Base-by-base conservation (phyloP, 2,888 invertebrate genomes). In the Lymantria dispar region DNA sequence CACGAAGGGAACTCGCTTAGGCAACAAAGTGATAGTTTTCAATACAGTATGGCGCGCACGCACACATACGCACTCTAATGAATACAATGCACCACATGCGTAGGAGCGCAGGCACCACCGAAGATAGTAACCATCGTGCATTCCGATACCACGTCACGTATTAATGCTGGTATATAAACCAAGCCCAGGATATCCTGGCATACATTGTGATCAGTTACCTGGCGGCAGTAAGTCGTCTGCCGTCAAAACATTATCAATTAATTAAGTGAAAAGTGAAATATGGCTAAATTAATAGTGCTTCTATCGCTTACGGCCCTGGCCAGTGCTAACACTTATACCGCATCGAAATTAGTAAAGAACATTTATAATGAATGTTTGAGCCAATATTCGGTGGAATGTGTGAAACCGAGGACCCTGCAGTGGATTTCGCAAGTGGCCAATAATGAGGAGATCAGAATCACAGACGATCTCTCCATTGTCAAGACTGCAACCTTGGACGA, bases 391-490 rank as follows among this genome's bases (percentile, higher is more conserved):
- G 89, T 94, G 58, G 92, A 93, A 70, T 97, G 97, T 85, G 94
- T 95, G 48, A 95, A 95, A 71, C 96, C 96, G 8, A 95, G 95
- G 81, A 93, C 96, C 43, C 80, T 96, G 73, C 92, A 94, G 61
- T 96, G 96, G 94, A 92, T 96, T 66, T 94, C 94, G 64, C 90
- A 92, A 54, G 95, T 94, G 3, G 84, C 93, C 14, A 92, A 93
- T 66, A 92, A 95, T 67, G 94, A 95, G 50, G 94, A 94, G 74
- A 94, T 96, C 62, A 93, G 92, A 54, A 93, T 97, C 58, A 96
- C 96, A 7, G 94, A 96, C n/a, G 94, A 96, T 72, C 87, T 97
- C 50, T 92, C 94, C 11, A 92, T 96, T 59, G 92, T 96, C 22
- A 95, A 93, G 72, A 95, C 94, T 43, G 91, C 85, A 42, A 85